Evolutionary conservation across 2,888 invertebrate genomes (phyloP).

Genomic region (Lasioglossum vierecki): DNA sequence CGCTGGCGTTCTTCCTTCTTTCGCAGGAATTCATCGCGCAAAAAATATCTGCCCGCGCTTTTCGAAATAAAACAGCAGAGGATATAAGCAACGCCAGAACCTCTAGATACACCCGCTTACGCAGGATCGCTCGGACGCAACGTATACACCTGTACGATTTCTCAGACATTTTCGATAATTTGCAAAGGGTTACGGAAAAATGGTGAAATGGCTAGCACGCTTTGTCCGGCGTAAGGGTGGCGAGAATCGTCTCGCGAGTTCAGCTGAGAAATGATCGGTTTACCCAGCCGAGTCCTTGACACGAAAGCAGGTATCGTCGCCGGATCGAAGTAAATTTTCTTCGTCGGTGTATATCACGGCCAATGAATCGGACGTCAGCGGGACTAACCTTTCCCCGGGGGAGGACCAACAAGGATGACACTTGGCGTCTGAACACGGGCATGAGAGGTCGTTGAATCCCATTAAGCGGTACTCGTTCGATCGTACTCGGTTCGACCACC

Average conservation of each 20-base stretch:
- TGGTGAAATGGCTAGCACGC: background rate
- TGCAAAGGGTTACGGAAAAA: background rate
- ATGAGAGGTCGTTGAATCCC: conserved; percentile 77
- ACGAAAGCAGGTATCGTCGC: background rate
- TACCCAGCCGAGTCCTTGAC: background rate
- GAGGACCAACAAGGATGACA: conserved; percentile 60
- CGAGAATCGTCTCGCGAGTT: background rate
- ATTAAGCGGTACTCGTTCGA: conserved; percentile 73
- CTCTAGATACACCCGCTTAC: no score
- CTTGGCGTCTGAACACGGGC: conserved; percentile 49
- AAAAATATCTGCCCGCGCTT: conserved; percentile 53
- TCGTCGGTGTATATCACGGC: background rate
- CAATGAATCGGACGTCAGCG: conserved; percentile 18
- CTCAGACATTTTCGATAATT: background rate
- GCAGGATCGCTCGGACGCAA: no score
- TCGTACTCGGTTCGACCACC: conserved; percentile 70
- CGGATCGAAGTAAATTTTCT: conserved; percentile 17
- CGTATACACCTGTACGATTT: background rate
- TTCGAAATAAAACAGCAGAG: conserved; percentile 39
- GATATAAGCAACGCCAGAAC: background rate
- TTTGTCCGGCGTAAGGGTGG: background rate
- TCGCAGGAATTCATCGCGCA: conserved; percentile 51
- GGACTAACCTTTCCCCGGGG: background rate
- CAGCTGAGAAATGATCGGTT: background rate
- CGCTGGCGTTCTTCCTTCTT: conserved; percentile 62